A percentile compares a stretch with the other conserved stretches of the same genome.
phyloP scores from a whole-genome alignment of 1,140 invertebrate genomes.

The Pollicipes pollicipes region DNA sequence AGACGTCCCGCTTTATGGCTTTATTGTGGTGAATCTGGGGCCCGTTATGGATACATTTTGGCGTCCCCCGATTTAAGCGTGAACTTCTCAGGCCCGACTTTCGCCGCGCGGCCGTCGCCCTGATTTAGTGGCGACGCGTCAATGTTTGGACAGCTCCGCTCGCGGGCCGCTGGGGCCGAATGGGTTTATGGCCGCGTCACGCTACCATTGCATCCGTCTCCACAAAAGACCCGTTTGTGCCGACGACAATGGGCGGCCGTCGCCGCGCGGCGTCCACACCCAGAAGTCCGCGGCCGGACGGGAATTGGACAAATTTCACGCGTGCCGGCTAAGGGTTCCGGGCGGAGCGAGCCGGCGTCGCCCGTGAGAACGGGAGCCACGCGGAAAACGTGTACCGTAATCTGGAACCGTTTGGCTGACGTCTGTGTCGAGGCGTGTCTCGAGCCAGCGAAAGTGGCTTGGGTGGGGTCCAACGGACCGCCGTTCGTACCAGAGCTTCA shows the following conservation, averaged over 20 bases:
- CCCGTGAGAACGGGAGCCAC: not conserved
- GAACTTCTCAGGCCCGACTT: not conserved
- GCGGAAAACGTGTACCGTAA: too few relatives aligned
- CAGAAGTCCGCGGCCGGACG: too few relatives aligned
- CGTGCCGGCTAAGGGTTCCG: not conserved
- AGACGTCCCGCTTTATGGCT: not conserved
- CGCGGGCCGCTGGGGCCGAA: not conserved
- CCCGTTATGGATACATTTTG: not conserved
- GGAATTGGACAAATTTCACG: not conserved
- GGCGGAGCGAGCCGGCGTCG: not conserved
- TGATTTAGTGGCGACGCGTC: not conserved
- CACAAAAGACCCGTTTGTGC: not conserved
- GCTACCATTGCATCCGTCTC: not conserved
- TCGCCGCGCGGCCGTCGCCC: not conserved
- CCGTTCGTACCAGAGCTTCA: too few relatives aligned
- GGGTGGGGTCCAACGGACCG: not conserved
- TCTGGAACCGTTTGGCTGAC: too few relatives aligned
- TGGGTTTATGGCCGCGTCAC: not conserved
- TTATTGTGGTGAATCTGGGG: not conserved
- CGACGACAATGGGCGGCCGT: not conserved
- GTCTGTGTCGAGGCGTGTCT: not conserved
- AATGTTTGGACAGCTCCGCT: not conserved
- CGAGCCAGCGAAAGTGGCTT: not conserved
- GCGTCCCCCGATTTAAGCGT: conserved; percentile 1
- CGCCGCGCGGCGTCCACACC: too few relatives aligned